These are phyloP conservation scores for Deroplatys truncata DNA, from an alignment of 2,888 invertebrate species.

Conservation along the genomic window DNA sequence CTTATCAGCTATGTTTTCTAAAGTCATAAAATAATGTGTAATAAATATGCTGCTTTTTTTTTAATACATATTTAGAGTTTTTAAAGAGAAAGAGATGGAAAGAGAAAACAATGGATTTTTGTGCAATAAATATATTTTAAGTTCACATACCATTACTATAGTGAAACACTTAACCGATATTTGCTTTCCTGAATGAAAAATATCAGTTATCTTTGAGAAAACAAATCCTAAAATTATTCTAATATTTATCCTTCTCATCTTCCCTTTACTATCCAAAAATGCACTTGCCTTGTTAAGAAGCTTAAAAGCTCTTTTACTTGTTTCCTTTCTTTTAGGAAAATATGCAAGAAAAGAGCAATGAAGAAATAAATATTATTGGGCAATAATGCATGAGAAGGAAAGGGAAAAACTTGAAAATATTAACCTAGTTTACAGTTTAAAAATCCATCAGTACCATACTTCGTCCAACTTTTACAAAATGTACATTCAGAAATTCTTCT, in stretches of 20 bases:
- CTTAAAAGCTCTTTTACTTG: no score
- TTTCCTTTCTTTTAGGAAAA: background rate
- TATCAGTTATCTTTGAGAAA: background rate
- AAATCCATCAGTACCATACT: background rate
- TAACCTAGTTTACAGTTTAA: background rate
- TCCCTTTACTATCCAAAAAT: background rate
- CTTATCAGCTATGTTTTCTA: no score
- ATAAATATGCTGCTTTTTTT: no score
- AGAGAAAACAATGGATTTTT: background rate
- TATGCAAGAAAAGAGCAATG: background rate
- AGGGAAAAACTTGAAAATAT: background rate
- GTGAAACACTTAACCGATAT: no score
- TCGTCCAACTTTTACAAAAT: background rate
- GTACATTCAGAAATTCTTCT: background rate
- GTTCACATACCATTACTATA: background rate
- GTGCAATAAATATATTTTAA: background rate
- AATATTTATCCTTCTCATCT: background rate
- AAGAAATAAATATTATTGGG: background rate
- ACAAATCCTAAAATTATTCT: background rate
- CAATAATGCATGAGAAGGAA: background rate
- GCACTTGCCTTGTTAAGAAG: background rate
- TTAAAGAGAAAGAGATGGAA: no score
- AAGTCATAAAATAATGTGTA: no score
- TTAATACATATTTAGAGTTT: no score
- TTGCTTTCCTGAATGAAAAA: no score